phyloP scores from a whole-genome alignment of 2,888 invertebrate genomes.

The Agriopis marginaria region DNA sequence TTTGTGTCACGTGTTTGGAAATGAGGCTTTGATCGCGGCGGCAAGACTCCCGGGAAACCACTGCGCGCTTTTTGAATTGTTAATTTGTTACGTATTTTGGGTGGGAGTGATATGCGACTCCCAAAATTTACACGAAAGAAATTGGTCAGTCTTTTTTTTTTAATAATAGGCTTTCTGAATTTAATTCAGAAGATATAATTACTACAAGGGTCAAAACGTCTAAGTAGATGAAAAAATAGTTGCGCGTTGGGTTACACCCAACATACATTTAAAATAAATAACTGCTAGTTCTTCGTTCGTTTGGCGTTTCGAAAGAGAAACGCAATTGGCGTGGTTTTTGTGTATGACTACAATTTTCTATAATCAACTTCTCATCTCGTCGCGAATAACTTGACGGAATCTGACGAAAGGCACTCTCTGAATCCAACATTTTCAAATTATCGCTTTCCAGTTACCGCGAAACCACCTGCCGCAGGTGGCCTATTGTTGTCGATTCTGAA shows the following conservation, averaged over 20 bases:
- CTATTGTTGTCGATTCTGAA: constrained; percentile 35
- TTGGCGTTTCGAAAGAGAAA: background rate
- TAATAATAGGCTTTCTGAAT: no score
- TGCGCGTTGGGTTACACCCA: background rate
- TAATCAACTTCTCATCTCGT: background rate
- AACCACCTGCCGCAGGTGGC: constrained; percentile 44
- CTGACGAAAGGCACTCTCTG: constrained; percentile 3
- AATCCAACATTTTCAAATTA: constrained; percentile 10
- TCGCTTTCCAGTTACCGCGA: constrained; percentile 48
- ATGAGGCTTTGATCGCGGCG: constrained; percentile 63
- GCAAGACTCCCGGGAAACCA: constrained; percentile 61
- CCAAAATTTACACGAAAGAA: no score
- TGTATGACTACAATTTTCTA: background rate
- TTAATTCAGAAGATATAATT: background rate
- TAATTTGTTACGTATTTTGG: constrained; percentile 51
- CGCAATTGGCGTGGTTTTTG: background rate
- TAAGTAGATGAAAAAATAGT: no score
- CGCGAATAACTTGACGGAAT: background rate
- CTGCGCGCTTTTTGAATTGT: constrained; percentile 63
- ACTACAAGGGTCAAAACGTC: background rate
- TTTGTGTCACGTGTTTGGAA: constrained; percentile 47
- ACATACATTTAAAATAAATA: background rate
- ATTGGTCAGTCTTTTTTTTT: no score
- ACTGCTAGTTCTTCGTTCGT: background rate
- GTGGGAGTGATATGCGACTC: background rate